These are phyloP conservation scores for Hypotaenidia okinawae DNA, from an alignment of 2,797 vertebrate genomes.

Conservation along the genomic window DNA sequence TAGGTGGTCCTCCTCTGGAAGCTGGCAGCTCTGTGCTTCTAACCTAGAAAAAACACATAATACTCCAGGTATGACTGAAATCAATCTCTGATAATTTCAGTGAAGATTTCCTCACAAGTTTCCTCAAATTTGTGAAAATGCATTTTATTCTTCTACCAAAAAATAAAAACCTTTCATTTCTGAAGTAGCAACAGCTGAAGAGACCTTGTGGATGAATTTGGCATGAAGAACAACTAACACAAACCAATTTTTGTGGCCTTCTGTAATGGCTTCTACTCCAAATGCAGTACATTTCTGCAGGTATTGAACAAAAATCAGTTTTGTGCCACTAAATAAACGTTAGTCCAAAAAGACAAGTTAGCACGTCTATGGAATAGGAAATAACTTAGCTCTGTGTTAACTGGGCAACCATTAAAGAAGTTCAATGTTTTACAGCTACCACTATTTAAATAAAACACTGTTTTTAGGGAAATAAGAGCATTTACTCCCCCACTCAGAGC, in stretches of 20 bases:
- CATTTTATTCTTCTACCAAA: neutral
- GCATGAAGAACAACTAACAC: neutral
- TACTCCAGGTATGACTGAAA: too few species aligned
- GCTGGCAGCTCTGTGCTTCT: constrained; percentile 70
- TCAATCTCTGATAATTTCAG: neutral
- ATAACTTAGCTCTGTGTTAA: neutral
- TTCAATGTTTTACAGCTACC: neutral
- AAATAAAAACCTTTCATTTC: neutral
- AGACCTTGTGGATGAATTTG: neutral
- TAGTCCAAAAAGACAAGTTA: neutral
- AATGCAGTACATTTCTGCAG: neutral
- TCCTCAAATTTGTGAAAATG: neutral
- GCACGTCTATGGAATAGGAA: neutral
- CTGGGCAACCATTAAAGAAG: neutral
- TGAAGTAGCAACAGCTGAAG: neutral
- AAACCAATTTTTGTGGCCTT: neutral
- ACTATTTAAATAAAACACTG: neutral
- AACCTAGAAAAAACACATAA: constrained; percentile 64
- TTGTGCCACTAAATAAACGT: neutral
- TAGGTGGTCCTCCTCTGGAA: constrained; percentile 78
- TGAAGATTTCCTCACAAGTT: neutral
- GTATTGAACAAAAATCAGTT: neutral
- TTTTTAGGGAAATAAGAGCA: neutral
- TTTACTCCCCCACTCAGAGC: neutral
- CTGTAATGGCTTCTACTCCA: neutral